phyloP scores from a whole-genome alignment of 2,113 vertebrate genomes.

The Cebus imitator region DNA sequence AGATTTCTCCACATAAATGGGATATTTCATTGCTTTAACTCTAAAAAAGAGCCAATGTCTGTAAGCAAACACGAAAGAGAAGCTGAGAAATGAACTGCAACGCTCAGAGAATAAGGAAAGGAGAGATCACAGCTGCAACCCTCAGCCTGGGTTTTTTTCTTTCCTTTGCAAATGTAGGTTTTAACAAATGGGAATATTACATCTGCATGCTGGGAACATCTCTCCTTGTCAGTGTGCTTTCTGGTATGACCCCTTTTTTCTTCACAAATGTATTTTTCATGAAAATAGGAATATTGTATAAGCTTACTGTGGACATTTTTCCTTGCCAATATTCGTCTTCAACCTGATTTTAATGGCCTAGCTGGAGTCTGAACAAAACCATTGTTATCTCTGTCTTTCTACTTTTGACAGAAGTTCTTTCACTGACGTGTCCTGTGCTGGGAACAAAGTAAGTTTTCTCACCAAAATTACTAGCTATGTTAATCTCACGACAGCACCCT shows the following conservation, averaged over 20 bases:
- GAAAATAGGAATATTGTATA: not conserved
- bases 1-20: not conserved
- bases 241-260: not conserved
- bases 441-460: not conserved
- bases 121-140: accelerated
- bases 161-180: not conserved
- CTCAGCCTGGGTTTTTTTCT: not conserved
- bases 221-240: not conserved
- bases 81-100: not conserved
- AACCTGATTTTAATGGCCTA: too few relatives aligned
- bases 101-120: too few relatives aligned
- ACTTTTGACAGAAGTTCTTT: not conserved
- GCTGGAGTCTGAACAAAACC: not conserved
- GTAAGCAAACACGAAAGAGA: not conserved
- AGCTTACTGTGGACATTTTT: not conserved
- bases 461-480: not conserved
- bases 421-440: not conserved
- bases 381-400: not conserved
- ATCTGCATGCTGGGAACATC: not conserved
- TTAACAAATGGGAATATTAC: not conserved
- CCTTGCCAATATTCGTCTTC: not conserved
- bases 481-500: not conserved
- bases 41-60: not conserved
- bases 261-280: not conserved
- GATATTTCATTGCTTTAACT: not conserved